Base-by-base conservation (phyloP, 2,113 vertebrate genomes). In the Pavo muticus region DNA sequence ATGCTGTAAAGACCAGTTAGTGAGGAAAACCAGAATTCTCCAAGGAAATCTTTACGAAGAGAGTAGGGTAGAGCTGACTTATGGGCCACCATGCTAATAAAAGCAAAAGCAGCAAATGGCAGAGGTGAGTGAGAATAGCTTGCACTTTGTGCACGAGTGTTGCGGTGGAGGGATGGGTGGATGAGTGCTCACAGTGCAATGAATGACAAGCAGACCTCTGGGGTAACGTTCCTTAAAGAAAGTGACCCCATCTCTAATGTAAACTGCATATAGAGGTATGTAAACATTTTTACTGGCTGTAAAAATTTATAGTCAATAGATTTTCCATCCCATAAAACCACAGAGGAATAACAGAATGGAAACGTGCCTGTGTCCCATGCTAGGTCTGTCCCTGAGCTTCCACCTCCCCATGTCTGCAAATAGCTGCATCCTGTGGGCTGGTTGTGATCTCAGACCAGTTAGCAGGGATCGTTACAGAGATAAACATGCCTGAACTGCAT, bases 61-160 rank as follows among this genome's bases (percentile, higher is more conserved):
- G 6, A 50, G 11, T 14, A 57, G 42, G 18, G 45, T 27, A 8
- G 32, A 63, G 14, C 2, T 72, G 65, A n/a, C 44, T 44, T 91
- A 1, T 0, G 71, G 63, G 75, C 23, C 32, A 60, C 11, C 0
- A 0, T 14, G 37, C 20, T n/a, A 13, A 14, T 86, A 44, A 77
- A 83, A 83, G 45, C 44, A 81, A 56, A 73, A 54, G 17, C 44
- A 85, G 70, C 11, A 64, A 68, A 87, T 44, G 39, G 44, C 30
- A 75, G 24, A 77, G n/a, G 65, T n/a, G 37, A 77, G 20, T 37
- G 47, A 56, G 56, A 88, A 64, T 21, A 57, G 11, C 65, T 90
- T 27, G 85, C 32, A 3, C 23, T 70, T 70, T 25, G 10, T 81
- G 52, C 11, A 5, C 13, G 48, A 18, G 25, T 25, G 30, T 6